Conservation (phyloP, 1,140 invertebrate species). For the Drosophila arizonae region DNA sequence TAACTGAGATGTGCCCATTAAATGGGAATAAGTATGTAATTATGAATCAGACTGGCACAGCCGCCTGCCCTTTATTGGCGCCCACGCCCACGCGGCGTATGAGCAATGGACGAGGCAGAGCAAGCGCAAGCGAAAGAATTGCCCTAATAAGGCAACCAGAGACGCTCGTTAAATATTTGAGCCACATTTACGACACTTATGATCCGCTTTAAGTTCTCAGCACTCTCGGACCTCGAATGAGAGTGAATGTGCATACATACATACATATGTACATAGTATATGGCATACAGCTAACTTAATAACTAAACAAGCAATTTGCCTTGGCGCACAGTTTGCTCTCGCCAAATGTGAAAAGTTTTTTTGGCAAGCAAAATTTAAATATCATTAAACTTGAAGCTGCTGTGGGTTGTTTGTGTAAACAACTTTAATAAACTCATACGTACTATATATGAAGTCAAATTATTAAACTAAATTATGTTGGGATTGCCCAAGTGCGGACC, state of each 20-base stretch:
- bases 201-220: slow-evolving; percentile 35
- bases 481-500: slow-evolving; percentile 46
- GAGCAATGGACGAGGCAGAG: slow-evolving; percentile 14
- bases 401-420: slow-evolving; percentile 33
- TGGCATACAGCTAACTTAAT: slow-evolving; percentile 19
- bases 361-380: slow-evolving; percentile 67
- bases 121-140: slow-evolving; percentile 25
- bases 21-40: slow-evolving; percentile 50
- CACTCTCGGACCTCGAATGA: slow-evolving; percentile 20
- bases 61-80: slow-evolving; percentile 19
- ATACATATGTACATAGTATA: not conserved
- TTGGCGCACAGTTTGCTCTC: slow-evolving; percentile 8
- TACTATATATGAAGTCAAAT: slow-evolving; percentile 31
- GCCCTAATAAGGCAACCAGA: slow-evolving; percentile 31
- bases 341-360: slow-evolving; percentile 35
- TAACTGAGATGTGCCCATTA: slow-evolving; percentile 44
- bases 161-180: slow-evolving; percentile 45
- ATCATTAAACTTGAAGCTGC: slow-evolving; percentile 54
- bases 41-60: slow-evolving; percentile 31
- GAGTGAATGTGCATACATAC: not conserved
- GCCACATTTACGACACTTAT: slow-evolving; percentile 43
- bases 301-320: slow-evolving; percentile 33
- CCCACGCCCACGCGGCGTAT: slow-evolving; percentile 31
- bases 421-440: slow-evolving; percentile 56
- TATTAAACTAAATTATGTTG: slow-evolving; percentile 54